Conservation (phyloP, 2,888 invertebrate species). For the Dusona sp. region DNA sequence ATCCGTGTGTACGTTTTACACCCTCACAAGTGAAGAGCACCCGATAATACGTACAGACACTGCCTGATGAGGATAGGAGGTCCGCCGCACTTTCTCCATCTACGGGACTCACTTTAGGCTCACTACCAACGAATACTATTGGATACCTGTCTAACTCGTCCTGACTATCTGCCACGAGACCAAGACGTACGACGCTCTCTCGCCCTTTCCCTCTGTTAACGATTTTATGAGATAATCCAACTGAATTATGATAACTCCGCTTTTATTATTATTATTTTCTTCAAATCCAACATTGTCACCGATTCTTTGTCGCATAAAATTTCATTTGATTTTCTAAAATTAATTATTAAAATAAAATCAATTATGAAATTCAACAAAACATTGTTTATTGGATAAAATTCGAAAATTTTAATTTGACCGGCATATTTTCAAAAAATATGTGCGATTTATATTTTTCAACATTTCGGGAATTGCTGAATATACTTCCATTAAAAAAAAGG, state of each 20-base stretch:
- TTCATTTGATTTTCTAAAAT: neutral
- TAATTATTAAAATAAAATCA: no score
- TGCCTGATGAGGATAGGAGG: constrained; percentile 23
- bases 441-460: no score
- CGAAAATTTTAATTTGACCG: no score
- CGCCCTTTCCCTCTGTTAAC: neutral
- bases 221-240: constrained; percentile 8
- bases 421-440: no score
- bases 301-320: neutral
- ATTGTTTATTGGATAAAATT: no score
- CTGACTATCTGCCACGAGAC: constrained; percentile 14
- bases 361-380: no score
- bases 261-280: neutral
- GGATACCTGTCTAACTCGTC: constrained; percentile 21
- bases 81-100: constrained; percentile 30
- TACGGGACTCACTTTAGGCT: constrained; percentile 23
- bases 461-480: no score
- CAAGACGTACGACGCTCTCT: neutral
- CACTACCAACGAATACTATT: constrained; percentile 19
- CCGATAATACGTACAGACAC: constrained; percentile 60
- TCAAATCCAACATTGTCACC: neutral
- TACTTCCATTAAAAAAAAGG: no score
- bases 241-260: neutral
- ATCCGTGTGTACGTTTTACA: constrained; percentile 60
- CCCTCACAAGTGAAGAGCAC: constrained; percentile 36